Evolutionary conservation across 1,140 invertebrate species (phyloP), one percentile per base, ranked within the genome.

Genomic region (Drosophila setifemur): DNA sequence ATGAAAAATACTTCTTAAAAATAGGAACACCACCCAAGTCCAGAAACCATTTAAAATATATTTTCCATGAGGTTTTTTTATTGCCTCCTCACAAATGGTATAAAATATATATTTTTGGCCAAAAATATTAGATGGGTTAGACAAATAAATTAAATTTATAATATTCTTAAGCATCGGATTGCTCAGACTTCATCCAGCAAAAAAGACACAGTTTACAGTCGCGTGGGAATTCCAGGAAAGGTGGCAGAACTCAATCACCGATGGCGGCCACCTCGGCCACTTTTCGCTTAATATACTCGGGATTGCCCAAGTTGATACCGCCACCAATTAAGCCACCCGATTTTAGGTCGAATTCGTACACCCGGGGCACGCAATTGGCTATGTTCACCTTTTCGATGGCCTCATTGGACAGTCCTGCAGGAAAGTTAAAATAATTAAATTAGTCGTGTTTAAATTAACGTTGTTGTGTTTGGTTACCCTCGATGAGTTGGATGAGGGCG

Each of bases 291-390:
- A 95, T 93, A 42, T 93, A 92, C 43, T 94, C 93, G 39, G 93
- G 91, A 89, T 94, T 93, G 4, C 94, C 94, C 11, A 95, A 89
- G 72, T 94, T 95, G 73, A 93, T 91, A 73, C 92, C 91, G 26
- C 92, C 91, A 5, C 92, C 92, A 2, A 94, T 72, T 11, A 93
- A 93, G 37, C 92, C 92, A 28, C 95, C 88, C 28, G 92, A 86
- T 16, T 79, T 70, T 16, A 92, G 91, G 76, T 95, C 92, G 43
- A 95, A 90, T 64, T 93, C 92, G 81, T 95, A 95, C 2, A 94
- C 92, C 55, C 95, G 93, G 3, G 95, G 95, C 64, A 95, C 94
- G 37, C 94, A 94, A 66, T 94, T 95, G 4, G 94, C 94, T n/a
- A 95, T 91, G 90, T 95, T 95, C 2, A 95, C 90, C 43, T 91